Conservation (phyloP, 2,888 invertebrate species). For the Alsophila aescularia region DNA sequence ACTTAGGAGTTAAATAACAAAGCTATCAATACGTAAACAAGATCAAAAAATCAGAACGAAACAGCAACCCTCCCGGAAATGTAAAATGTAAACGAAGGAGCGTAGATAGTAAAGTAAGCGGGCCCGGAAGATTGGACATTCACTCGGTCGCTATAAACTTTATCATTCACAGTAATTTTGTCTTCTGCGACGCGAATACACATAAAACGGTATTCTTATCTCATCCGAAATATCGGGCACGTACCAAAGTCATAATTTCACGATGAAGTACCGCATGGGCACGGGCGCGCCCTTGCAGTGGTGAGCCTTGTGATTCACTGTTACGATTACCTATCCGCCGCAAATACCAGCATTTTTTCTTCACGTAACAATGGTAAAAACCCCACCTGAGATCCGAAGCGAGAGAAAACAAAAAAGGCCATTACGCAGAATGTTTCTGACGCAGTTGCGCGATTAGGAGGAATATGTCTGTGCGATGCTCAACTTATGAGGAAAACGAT, state of each 20-base stretch:
- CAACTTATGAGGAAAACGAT: constrained; percentile 50
- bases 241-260: constrained; percentile 78
- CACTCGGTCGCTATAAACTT: constrained; percentile 40
- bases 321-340: constrained; percentile 60
- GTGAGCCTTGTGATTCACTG: constrained; percentile 69
- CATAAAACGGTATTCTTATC: constrained; percentile 75
- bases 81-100: constrained; percentile 30
- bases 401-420: constrained; percentile 60
- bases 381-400: constrained; percentile 57
- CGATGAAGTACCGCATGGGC: constrained; percentile 75
- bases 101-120: constrained; percentile 29
- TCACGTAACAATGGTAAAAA: constrained; percentile 45
- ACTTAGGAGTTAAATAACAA: constrained; percentile 2
- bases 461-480: constrained; percentile 37
- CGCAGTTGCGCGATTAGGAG: constrained; percentile 41
- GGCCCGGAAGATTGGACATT: constrained; percentile 43
- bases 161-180: constrained; percentile 61
- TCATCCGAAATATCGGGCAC: constrained; percentile 77
- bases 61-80: constrained; percentile 22
- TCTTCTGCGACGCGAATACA: constrained; percentile 65
- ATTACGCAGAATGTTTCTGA: constrained; percentile 51
- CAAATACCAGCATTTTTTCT: constrained; percentile 47
- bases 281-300: constrained; percentile 65
- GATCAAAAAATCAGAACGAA: constrained; percentile 4
- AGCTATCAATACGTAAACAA: constrained; percentile 17